phyloP scores from a whole-genome alignment of 2,797 vertebrate species.

The Choloepus didactylus region DNA sequence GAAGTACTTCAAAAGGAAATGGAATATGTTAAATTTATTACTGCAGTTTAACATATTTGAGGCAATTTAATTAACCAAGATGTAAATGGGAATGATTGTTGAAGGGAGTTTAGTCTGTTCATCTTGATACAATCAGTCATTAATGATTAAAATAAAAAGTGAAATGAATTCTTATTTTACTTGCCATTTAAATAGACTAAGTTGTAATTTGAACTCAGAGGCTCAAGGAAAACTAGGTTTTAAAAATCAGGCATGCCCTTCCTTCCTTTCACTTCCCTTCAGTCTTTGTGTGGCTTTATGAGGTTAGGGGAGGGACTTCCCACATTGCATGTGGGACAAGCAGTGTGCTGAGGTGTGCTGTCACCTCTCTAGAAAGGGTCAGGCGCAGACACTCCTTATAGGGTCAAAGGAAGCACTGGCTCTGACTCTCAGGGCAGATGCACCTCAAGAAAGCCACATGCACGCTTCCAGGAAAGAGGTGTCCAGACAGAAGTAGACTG shows the following conservation, averaged over 20 bases:
- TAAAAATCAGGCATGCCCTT: neutral
- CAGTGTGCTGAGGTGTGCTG: neutral
- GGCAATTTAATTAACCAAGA: constrained; percentile 59
- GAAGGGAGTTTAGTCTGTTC: constrained; percentile 20
- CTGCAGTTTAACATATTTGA: constrained; percentile 13
- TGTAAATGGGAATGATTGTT: constrained; percentile 6
- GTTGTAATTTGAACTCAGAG: neutral
- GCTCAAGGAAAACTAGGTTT: neutral
- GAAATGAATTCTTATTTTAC: constrained; percentile 45
- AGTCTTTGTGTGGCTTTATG: neutral
- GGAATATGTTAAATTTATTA: constrained; percentile 48
- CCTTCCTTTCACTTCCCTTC: neutral
- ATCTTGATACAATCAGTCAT: constrained; percentile 25
- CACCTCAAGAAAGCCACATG: neutral
- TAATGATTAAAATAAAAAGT: constrained; percentile 33
- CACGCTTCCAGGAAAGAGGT: neutral
- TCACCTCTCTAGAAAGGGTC: neutral
- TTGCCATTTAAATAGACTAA: neutral
- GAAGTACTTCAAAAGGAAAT: constrained; percentile 65
- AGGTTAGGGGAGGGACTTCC: neutral
- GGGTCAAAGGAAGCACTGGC: neutral
- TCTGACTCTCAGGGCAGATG: neutral
- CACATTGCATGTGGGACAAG: neutral
- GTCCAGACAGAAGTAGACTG: neutral
- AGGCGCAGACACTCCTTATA: neutral